phyloP scores from a whole-genome alignment of 2,797 vertebrate species.

The Eidolon dupreanum region DNA sequence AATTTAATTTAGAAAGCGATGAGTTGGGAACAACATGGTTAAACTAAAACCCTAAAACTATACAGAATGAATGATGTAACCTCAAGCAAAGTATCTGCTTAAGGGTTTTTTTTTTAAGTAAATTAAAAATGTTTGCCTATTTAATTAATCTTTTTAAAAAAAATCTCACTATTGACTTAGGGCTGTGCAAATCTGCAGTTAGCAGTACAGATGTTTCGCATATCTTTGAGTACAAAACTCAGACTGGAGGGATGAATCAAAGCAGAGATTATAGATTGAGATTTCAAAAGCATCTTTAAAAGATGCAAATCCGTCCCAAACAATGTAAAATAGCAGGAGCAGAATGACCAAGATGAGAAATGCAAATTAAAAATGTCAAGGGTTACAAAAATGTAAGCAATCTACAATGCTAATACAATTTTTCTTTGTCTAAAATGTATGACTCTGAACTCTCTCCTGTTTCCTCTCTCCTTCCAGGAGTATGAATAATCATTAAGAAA shows the following conservation, averaged over 20 bases:
- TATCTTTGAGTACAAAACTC: constrained; percentile 20
- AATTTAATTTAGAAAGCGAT: not conserved
- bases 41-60: constrained; percentile 3
- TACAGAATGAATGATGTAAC: not conserved
- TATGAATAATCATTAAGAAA: not conserved
- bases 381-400: not conserved
- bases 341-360: not conserved
- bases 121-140: not conserved
- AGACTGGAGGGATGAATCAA: not conserved
- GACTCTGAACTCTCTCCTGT: not conserved
- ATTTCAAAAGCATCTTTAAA: constrained; percentile 49
- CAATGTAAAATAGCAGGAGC: not conserved
- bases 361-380: not conserved
- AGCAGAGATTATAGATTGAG: not conserved
- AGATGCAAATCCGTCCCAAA: not conserved
- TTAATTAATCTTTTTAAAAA: not conserved
- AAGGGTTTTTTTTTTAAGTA: not conserved
- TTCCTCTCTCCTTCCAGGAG: not conserved
- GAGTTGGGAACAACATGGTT: not conserved
- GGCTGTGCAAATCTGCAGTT: not conserved
- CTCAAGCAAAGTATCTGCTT: not conserved
- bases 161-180: not conserved
- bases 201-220: not conserved
- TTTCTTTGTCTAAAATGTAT: not conserved
- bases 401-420: not conserved